Evolutionary conservation across 2,888 invertebrate genomes (phyloP).

Genomic region (Unio pictorum): DNA sequence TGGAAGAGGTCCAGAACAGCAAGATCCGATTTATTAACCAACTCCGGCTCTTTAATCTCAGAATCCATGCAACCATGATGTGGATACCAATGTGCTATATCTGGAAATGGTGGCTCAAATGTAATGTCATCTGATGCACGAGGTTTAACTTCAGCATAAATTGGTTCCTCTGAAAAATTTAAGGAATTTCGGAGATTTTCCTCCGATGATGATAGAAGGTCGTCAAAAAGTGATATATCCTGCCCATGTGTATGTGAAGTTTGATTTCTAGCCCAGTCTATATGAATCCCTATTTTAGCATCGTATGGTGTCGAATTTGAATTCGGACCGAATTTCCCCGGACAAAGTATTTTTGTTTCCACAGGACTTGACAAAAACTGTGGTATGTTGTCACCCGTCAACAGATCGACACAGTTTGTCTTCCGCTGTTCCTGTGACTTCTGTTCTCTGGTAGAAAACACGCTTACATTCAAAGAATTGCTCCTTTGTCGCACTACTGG

Average conservation of each 20-base stretch:
- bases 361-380: background rate
- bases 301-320: too few relatives aligned
- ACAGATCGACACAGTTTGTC: conserved; percentile 1
- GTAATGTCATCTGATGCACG: background rate
- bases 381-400: background rate
- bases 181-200: background rate
- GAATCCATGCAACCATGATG: conserved; percentile 9
- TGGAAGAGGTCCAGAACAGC: too few relatives aligned
- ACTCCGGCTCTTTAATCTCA: conserved; percentile 14
- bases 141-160: conserved; percentile 35
- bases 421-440: background rate
- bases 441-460: background rate
- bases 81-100: conserved; percentile 26
- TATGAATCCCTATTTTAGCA: too few relatives aligned
- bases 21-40: too few relatives aligned
- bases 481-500: conserved; percentile 25
- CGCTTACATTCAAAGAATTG: conserved; percentile 29
- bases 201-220: too few relatives aligned
- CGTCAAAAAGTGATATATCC: too few relatives aligned
- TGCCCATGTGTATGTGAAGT: too few relatives aligned
- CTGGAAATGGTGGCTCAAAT: conserved; percentile 28
- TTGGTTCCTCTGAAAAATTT: conserved; percentile 22
- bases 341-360: background rate
- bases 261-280: too few relatives aligned
- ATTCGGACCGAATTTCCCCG: too few relatives aligned